These are phyloP conservation scores for Ceriagrion tenellum DNA, from an alignment of 2,888 invertebrate species.

Conservation along the genomic window DNA sequence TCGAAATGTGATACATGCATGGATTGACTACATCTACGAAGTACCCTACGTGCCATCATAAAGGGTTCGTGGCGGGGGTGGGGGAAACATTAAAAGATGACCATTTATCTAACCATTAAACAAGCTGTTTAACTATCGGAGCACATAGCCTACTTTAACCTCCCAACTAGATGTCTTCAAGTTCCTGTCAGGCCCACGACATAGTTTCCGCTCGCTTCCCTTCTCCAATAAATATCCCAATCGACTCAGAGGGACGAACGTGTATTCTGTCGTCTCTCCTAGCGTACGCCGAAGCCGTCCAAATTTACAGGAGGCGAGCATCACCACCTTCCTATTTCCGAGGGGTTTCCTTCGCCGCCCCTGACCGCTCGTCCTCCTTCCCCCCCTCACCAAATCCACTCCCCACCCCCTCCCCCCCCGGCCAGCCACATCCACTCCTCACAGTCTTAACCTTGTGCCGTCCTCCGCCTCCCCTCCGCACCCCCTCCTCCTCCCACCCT, in stretches of 20 bases:
- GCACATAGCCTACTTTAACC: too few relatives aligned
- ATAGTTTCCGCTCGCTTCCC: background rate
- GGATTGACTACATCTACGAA: too few relatives aligned
- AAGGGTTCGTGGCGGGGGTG: too few relatives aligned
- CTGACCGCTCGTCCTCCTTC: background rate
- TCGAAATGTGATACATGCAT: too few relatives aligned
- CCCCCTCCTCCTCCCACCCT: background rate
- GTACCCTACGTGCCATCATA: too few relatives aligned
- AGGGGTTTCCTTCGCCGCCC: background rate
- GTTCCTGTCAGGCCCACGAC: too few relatives aligned
- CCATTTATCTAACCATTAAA: too few relatives aligned
- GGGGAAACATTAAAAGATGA: too few relatives aligned
- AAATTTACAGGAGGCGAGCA: background rate
- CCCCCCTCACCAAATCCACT: background rate
- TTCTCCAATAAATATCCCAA: background rate
- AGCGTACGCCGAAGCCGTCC: background rate
- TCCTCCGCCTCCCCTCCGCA: constrained; percentile 7
- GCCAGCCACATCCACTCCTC: background rate
- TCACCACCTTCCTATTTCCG: background rate
- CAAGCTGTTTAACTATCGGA: too few relatives aligned
- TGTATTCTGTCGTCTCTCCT: background rate
- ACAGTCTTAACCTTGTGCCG: constrained; percentile 54
- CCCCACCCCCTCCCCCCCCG: background rate
- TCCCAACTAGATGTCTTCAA: too few relatives aligned
- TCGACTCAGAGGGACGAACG: background rate